Evolutionary conservation across 2,888 invertebrate genomes (phyloP).

Genomic region (Helobdella robusta): DNA sequence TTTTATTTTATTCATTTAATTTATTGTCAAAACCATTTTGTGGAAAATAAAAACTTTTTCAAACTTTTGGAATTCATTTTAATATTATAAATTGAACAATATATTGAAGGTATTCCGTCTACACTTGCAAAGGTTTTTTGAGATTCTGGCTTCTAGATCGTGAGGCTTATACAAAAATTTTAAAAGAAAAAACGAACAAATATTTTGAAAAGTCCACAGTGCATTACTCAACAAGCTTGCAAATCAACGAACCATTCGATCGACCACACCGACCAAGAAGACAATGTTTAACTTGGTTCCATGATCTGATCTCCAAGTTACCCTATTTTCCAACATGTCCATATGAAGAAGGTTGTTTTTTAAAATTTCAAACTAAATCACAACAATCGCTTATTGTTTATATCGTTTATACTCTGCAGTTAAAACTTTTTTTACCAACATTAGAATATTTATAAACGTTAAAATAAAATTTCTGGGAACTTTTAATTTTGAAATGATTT

Average conservation of each 20-base stretch:
- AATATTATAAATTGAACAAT: too few relatives aligned
- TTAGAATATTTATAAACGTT: too few relatives aligned
- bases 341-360: constrained; percentile 16
- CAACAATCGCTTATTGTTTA: too few relatives aligned
- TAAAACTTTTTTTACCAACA: too few relatives aligned
- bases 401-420: too few relatives aligned
- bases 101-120: constrained; percentile 8
- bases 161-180: neutral
- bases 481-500: too few relatives aligned
- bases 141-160: neutral
- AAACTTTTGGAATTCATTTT: too few relatives aligned
- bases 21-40: neutral
- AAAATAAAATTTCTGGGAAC: too few relatives aligned
- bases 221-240: neutral
- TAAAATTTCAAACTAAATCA: too few relatives aligned
- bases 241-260: constrained; percentile 12
- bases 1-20: neutral
- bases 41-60: too few relatives aligned
- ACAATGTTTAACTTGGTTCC: constrained; percentile 14
- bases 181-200: neutral
- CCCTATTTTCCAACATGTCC: constrained; percentile 18
- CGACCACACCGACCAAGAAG: constrained; percentile 18
- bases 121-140: neutral
- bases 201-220: neutral
- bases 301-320: neutral